A percentile compares a stretch with the other conserved stretches of the same genome.
These are phyloP conservation scores for Scrobipalpa costella DNA, from an alignment of 2,888 invertebrate species.

Conservation along the genomic window DNA sequence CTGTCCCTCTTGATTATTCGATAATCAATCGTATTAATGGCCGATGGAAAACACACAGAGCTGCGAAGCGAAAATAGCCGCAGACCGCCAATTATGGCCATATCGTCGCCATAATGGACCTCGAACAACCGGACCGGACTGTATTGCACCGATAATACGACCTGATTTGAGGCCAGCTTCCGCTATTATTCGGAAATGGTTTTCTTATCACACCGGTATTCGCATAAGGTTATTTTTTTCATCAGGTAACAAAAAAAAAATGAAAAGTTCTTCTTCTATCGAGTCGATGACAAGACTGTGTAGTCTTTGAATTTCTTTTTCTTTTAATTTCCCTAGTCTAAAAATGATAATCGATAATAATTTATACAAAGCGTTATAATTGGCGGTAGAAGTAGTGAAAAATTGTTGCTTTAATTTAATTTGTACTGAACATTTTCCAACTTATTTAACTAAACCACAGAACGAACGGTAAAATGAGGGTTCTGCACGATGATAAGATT, in stretches of 20 bases:
- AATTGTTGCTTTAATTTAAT: too few relatives aligned
- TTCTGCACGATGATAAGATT: not conserved
- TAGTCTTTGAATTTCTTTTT: too few relatives aligned
- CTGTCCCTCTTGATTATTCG: not conserved
- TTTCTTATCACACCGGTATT: too few relatives aligned
- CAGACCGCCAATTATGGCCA: slow-evolving; percentile 1
- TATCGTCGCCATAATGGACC: slow-evolving; percentile 4
- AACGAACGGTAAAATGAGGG: not conserved
- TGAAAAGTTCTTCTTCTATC: too few relatives aligned
- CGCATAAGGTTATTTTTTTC: too few relatives aligned
- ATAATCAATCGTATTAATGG: not conserved
- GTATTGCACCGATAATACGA: not conserved
- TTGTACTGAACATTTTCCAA: not conserved
- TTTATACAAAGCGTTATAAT: too few relatives aligned
- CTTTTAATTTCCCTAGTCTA: too few relatives aligned
- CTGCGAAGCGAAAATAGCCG: slow-evolving; percentile 4
- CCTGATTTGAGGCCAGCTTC: not conserved
- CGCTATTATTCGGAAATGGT: too few relatives aligned
- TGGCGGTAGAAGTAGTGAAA: too few relatives aligned
- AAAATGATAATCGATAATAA: too few relatives aligned
- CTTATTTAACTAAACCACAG: not conserved
- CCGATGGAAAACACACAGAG: not conserved
- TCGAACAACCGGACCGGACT: not conserved
- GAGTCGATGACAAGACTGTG: too few relatives aligned
- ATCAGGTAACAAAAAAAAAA: too few relatives aligned